Evolutionary conservation across 2,113 vertebrate species (phyloP), one percentile per base, ranked within the genome.

Genomic region (Pseudorhombus dupliciocellatus): DNA sequence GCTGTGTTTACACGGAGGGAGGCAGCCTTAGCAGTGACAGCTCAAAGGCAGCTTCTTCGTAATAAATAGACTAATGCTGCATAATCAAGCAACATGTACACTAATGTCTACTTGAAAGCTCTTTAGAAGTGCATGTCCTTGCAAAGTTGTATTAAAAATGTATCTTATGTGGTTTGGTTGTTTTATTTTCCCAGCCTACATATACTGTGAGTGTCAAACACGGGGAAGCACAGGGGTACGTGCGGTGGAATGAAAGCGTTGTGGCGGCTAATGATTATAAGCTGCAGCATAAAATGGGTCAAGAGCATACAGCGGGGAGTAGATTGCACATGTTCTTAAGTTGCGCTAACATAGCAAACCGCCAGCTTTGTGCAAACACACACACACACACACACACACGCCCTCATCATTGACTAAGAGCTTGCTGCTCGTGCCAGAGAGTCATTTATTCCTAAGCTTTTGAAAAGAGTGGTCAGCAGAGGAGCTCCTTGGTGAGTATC

Each of bases 31-130:
- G 66, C 71, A 28, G 52, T 82, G 87, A 90, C 83, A 87, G 87
- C 86, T 86, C 79, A 70, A 84, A 82, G 77, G 82, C 73, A 77
- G 73, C 79, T 83, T 69, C 82, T 65, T 31, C 26, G 52, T 79
- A 81, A 86, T 85, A 82, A 89, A 84, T 61, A 80, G 70, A 63
- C 83, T 85, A 79, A 87, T 80, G 73, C 79, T 52, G 81, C 81
- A 84, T 87, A 88, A 88, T 90, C 83, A 73, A 85, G 75, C 80
- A 58, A 82, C 58, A 75, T 83, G 75, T 82, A 84, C 73, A 73
- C 73, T 82, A 66, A 84, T 68, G 70, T 77, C 48, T 84, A 50
- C 74, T 73, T 79, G 78, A 82, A 73, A 84, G 71, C 80, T 79
- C 30, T 79, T 79, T 64, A 80, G 73, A 88, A 40, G 71, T 59